phyloP scores from a whole-genome alignment of 2,797 vertebrate species.

The Paramormyrops hopkinsi region DNA sequence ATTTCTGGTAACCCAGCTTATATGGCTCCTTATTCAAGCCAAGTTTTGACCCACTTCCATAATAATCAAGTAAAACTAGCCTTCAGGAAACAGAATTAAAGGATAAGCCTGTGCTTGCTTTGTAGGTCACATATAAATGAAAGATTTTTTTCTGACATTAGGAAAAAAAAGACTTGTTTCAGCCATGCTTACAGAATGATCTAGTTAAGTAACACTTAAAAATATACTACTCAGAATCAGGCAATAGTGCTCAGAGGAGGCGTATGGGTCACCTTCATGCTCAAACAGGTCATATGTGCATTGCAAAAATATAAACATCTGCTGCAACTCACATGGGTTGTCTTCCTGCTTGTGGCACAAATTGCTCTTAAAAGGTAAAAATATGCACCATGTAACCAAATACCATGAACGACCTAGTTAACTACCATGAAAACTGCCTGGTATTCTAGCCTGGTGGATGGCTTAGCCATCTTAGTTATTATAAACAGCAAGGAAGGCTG shows the following conservation, averaged over 20 bases:
- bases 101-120: background rate
- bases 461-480: background rate
- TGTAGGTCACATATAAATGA: background rate
- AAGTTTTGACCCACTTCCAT: conserved; percentile 47
- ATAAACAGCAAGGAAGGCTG: background rate
- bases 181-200: background rate
- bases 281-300: background rate
- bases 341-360: background rate
- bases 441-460: background rate
- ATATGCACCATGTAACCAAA: background rate
- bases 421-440: background rate
- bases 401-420: background rate
- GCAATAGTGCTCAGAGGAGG: background rate
- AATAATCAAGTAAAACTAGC: conserved; percentile 44
- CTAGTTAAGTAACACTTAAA: background rate
- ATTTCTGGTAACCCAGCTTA: background rate
- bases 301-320: background rate
- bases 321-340: background rate
- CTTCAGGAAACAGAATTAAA: background rate
- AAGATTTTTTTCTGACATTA: background rate
- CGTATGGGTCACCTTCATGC: background rate
- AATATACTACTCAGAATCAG: background rate
- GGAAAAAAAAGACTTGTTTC: background rate
- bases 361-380: background rate
- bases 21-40: conserved; percentile 32